These are phyloP conservation scores for Onychorhynchus coronatus DNA, from an alignment of 2,113 vertebrate species.

Conservation along the genomic window DNA sequence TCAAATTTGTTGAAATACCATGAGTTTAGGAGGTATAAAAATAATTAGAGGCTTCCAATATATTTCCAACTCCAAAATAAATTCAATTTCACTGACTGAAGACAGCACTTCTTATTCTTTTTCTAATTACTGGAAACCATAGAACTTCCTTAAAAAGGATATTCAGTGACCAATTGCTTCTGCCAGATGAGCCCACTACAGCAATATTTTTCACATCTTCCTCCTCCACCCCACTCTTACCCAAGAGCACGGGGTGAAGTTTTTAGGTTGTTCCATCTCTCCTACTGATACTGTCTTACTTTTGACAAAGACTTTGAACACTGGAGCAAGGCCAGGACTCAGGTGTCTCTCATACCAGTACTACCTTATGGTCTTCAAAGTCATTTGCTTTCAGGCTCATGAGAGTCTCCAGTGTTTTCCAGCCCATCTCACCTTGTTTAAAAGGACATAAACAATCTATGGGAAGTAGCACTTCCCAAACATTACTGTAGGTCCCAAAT, in stretches of 20 bases:
- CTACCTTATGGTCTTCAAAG: too few relatives aligned
- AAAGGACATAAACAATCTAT: background rate
- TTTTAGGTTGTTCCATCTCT: background rate
- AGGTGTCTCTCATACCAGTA: accelerated
- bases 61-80: background rate
- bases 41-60: background rate
- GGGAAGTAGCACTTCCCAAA: background rate
- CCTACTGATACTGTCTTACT: background rate
- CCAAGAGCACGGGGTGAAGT: background rate
- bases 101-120: background rate
- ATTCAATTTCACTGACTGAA: background rate
- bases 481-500: background rate
- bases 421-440: background rate
- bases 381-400: background rate
- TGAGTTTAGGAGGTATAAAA: background rate
- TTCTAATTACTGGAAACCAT: background rate
- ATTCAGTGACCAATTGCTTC: background rate
- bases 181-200: background rate
- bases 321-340: background rate
- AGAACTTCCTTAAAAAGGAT: background rate
- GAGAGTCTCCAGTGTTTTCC: background rate
- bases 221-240: background rate
- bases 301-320: background rate
- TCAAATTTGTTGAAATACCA: background rate
- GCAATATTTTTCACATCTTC: background rate